These are phyloP conservation scores for Apomyelois bistriatella DNA, from an alignment of 2,888 invertebrate species.

Conservation along the genomic window DNA sequence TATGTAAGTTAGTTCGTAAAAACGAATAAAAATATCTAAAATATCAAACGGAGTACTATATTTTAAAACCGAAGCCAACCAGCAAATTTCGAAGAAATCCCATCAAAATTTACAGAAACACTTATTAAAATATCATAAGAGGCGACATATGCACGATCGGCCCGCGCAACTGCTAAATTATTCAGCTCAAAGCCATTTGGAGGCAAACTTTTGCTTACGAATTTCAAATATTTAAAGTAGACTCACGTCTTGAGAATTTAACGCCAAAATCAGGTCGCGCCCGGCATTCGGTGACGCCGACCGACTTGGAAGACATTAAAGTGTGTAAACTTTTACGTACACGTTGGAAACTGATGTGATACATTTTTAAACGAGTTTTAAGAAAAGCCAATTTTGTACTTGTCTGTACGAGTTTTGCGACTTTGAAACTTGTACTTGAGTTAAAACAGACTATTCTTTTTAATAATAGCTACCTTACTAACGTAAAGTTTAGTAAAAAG, in stretches of 20 bases:
- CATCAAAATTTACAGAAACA: no score
- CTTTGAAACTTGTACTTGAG: no score
- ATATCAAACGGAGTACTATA: no score
- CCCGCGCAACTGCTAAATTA: slow-evolving; percentile 30
- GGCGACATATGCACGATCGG: slow-evolving; percentile 8
- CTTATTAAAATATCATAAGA: background rate
- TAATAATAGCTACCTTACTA: no score
- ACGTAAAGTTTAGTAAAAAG: no score
- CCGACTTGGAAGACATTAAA: slow-evolving; percentile 22
- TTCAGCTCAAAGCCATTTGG: slow-evolving; percentile 28
- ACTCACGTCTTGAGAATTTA: slow-evolving; percentile 26
- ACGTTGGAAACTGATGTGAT: background rate
- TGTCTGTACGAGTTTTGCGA: no score
- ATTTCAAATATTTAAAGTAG: slow-evolving; percentile 35
- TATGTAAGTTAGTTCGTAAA: no score
- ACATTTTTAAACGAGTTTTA: background rate
- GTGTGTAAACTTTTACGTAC: slow-evolving; percentile 20
- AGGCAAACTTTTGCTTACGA: slow-evolving; percentile 25
- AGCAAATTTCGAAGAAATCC: no score
- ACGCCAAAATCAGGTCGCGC: slow-evolving; percentile 25
- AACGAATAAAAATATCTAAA: no score
- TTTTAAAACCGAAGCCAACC: no score
- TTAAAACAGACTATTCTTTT: no score
- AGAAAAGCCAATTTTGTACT: background rate
- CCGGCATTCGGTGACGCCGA: slow-evolving; percentile 16